Base-by-base conservation (phyloP, 2,797 vertebrate species). In the Florisuga fusca region DNA sequence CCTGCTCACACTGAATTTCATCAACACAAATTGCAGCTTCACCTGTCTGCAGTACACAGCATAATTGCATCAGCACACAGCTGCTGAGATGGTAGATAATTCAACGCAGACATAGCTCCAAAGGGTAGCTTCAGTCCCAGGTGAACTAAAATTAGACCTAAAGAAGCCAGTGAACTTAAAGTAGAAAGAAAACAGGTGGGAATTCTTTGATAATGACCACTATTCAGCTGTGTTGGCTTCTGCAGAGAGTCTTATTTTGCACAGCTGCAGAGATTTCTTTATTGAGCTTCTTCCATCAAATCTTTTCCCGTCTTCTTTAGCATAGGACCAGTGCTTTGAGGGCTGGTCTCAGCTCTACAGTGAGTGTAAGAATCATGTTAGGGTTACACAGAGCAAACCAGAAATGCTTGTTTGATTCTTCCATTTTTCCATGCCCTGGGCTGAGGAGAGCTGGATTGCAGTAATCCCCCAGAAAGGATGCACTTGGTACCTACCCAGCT, bases 41-140 rank as follows among this genome's bases (percentile, higher is more conserved):
- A 15, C 41, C 41, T 3, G 1, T 2, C 53, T 17, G 5, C 10
- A 21, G 46, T 0, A 0, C 0, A 4, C 3, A 9, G 22, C 20
- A 22, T 3, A 14, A 31, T 1, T 14, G 7, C 1, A 8, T 1
- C 48, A 36, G 2, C n/a, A 51, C 2, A 0, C 15, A 38, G 1
- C 19, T 25, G 18, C 31, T 9, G 25, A 61, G 12, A 22, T 14
- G 6, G 26, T 43, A 55, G 21, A 5, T 2, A 43, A 25, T 1
- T 66, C 23, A 21, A 3, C 6, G 7, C 27, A 61, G 6, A 6
- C 5, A 15, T 5, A 53, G 21, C 14, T 33, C 22, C 12, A 53
- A 2, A 45, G 15, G 33, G 17, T 20, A n/a, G 3, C 3, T n/a
- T 15, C n/a, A 41, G 27, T 1, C 53, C 34, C 16, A 3, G 1